Evolutionary conservation across 2,113 vertebrate genomes (phyloP), one percentile per base, ranked within the genome.

Genomic region (Calonectris borealis): DNA sequence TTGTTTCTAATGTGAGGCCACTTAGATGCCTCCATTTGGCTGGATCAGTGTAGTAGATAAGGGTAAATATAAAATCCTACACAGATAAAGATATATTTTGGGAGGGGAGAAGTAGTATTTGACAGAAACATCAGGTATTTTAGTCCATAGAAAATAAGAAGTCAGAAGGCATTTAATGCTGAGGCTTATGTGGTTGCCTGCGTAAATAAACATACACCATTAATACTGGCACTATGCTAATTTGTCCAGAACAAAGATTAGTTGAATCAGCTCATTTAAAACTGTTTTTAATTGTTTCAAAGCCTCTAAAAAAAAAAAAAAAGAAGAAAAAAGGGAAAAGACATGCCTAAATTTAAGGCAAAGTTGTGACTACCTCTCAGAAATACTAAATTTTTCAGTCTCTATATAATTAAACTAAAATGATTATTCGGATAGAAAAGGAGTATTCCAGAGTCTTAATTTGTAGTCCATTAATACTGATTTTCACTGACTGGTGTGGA

Each of bases 241-340:
- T 62, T 77, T 26, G 10, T 34, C 32, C 60, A 46, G 26, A 82
- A 34, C 31, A 51, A 60, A 46, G 18, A 76, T 6, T 52, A 31
- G 10, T 16, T 57, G 13, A 84, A 55, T 29, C 10, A 32, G 13
- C 13, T 57, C 0, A 71, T n/a, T 73, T 84, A 31, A 49, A 83
- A n/a, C 2, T 32, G 20, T 2, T 31, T 88, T 66, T 34, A 42
- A 51, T 32, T 76, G 25, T 42, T 70, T 79, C 26, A 75, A 58
- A 66, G 1, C 5, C 8, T 17, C 51, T 31, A 36, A 11, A 27
- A 27, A 54, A 42, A 11, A 27, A 27, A 54, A 16, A 44, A 8
- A 7, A 12, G 14, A 4, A 16, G 16, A 22, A 15, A 12, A 20
- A 25, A n/a, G 0, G 7, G 34, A 57, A 64, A 24, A 13, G 0